Conservation (phyloP, 1,140 invertebrate genomes). For the Lepidurus arcticus region DNA sequence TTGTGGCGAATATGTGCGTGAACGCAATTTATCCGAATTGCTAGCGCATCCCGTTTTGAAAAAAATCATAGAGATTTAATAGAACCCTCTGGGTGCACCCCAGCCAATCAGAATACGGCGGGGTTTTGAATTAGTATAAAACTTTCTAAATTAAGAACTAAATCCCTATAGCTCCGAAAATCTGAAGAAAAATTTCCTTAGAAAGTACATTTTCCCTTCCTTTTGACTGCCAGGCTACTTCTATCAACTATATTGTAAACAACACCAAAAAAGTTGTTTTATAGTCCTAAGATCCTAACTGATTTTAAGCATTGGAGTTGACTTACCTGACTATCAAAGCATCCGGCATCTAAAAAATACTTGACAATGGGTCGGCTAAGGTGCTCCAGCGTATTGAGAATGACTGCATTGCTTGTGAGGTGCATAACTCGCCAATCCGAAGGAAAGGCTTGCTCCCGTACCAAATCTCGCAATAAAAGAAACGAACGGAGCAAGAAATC, state of each 20-base stretch:
- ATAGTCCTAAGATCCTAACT: slow-evolving; percentile 34
- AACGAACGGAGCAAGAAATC: slow-evolving; percentile 87
- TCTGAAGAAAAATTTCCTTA: too few species aligned
- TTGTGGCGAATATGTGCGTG: too few species aligned
- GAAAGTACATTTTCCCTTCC: too few species aligned
- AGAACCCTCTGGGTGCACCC: too few species aligned
- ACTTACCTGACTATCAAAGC: slow-evolving; percentile 61
- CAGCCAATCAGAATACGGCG: too few species aligned
- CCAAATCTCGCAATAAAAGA: slow-evolving; percentile 76
- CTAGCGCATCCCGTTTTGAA: too few species aligned
- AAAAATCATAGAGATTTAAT: too few species aligned
- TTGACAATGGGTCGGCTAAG: slow-evolving; percentile 78
- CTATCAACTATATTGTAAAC: slow-evolving; percentile 8
- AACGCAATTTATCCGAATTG: too few species aligned
- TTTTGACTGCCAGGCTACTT: too few species aligned
- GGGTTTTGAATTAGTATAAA: too few species aligned
- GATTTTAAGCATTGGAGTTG: slow-evolving; percentile 37
- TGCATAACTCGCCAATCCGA: slow-evolving; percentile 89
- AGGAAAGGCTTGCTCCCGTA: slow-evolving; percentile 73
- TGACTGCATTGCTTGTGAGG: slow-evolving; percentile 81
- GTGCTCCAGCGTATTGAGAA: slow-evolving; percentile 77
- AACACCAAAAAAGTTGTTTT: not conserved
- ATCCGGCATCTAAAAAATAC: slow-evolving; percentile 64
- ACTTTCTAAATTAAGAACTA: too few species aligned
- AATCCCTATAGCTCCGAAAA: too few species aligned